These are phyloP conservation scores for Atta colombica DNA, from an alignment of 1,140 invertebrate genomes.

Conservation along the genomic window DNA sequence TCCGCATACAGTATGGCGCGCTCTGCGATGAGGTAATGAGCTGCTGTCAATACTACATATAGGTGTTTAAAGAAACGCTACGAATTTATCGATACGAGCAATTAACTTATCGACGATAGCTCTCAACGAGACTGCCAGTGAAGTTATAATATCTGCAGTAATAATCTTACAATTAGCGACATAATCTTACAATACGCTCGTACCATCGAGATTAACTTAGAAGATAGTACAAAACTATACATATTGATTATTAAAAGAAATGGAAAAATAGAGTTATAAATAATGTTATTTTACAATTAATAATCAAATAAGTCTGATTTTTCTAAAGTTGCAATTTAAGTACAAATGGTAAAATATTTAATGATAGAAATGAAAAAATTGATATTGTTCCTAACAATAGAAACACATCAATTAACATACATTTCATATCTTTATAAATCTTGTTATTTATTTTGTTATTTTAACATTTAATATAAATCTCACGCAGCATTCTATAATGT, in stretches of 20 bases:
- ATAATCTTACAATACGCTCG: conserved; percentile 12
- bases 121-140: background rate
- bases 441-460: background rate
- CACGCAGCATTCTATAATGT: background rate
- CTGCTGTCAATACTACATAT: conserved; percentile 53
- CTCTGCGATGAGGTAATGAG: conserved; percentile 88
- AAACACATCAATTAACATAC: background rate
- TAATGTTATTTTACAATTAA: background rate
- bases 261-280: too few relatives aligned
- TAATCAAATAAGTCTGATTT: background rate
- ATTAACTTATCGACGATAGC: conserved; percentile 23
- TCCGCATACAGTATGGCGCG: conserved; percentile 96
- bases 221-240: background rate
- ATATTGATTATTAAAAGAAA: background rate
- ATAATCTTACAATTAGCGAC: conserved; percentile 22
- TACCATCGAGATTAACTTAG: conserved; percentile 9
- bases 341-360: background rate
- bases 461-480: background rate
- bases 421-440: background rate
- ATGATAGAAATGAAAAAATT: background rate
- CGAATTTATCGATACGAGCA: conserved; percentile 36
- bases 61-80: conserved; percentile 35
- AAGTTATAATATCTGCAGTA: conserved; percentile 32
- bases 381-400: background rate
- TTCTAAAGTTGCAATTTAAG: background rate